Conservation (phyloP, 37 sponge, comb jelly and placozoan species). For the Sycon ciliatum region DNA sequence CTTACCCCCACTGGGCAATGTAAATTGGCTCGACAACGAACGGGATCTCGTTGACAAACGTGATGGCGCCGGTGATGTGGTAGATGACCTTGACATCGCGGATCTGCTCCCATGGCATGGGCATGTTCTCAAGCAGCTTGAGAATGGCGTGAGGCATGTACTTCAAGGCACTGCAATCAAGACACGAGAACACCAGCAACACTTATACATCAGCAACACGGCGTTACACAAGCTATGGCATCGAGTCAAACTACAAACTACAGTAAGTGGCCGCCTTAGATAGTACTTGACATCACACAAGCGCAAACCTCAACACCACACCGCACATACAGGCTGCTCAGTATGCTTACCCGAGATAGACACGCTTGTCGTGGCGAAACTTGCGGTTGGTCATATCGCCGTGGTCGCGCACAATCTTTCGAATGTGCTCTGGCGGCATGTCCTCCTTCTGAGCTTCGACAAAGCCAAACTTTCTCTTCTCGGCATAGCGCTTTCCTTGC, state of each 20-base stretch:
- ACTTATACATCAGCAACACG: background rate
- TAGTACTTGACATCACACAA: too few relatives aligned
- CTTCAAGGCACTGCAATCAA: slow-evolving; percentile 72
- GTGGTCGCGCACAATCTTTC: slow-evolving; percentile 98
- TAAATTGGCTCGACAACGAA: slow-evolving; percentile 96
- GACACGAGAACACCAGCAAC: background rate
- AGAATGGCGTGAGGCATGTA: slow-evolving; percentile 99
- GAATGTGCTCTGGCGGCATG: slow-evolving; percentile 97
- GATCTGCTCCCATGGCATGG: slow-evolving; percentile 99
- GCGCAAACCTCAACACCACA: too few relatives aligned
- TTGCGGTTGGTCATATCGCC: slow-evolving; percentile 98
- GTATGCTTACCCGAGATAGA: slow-evolving; percentile 82
- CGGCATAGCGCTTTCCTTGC: slow-evolving; percentile 89
- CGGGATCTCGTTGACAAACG: slow-evolving; percentile 97
- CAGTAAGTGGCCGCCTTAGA: background rate
- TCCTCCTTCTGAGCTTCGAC: slow-evolving; percentile 99
- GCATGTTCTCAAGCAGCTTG: slow-evolving; percentile 99
- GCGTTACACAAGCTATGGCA: too few relatives aligned
- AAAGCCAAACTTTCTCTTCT: slow-evolving; percentile 97
- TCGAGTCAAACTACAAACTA: background rate
- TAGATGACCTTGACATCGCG: slow-evolving; percentile 87
- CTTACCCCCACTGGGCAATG: slow-evolving; percentile 99
- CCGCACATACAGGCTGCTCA: too few relatives aligned
- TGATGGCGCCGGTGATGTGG: slow-evolving; percentile 99
- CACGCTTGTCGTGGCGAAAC: slow-evolving; percentile 98